Evolutionary conservation across 2,888 invertebrate species (phyloP), one percentile per base, ranked within the genome.

Genomic region (Calameuta idolon): DNA sequence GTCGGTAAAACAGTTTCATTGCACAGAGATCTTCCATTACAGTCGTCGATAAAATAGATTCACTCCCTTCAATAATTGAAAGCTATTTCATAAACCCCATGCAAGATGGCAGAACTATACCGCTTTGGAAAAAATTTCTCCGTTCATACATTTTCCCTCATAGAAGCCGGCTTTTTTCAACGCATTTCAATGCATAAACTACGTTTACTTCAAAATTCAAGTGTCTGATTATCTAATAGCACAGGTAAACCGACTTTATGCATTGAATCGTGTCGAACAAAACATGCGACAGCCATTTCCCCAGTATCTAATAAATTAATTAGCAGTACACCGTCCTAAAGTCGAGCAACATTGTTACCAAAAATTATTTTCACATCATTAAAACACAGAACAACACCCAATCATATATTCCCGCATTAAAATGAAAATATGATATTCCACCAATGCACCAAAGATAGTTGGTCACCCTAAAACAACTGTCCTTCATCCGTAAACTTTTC

Each of bases 401-500:
- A 55, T 9, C 9, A 23, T 55, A 23, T 23, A 55, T 23, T 23
- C 0, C 23, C 23, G 55, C 9, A 55, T 55, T 55, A 55, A 55
- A 9, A 55, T 55, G 23, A 55, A 55, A 55, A 55, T 55, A 55
- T 23, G 2, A 1, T 55, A 55, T 55, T 55, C 2, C 23, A 5
- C 9, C 23, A 55, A 40, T 23, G 40, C 15, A 40, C 40, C 40
- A 40, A 40, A 40, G 4, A 40, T 37, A 37, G 37, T 37, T 15
- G 15, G 40, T 40, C 55, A 23, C 55, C 55, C 55, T 23, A 71
- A 4, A 71, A 12, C 15, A 31, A 33, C 71, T 71, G 71, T 71
- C 71, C 31, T 23, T 71, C 71, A 71, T 23, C 71, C 71, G 71
- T 34, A 79, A 86, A 88, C 81, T 89, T 89, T 86, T 82, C 84